Base-by-base conservation (phyloP, 2,113 vertebrate genomes). In the Muscicapa adusta region DNA sequence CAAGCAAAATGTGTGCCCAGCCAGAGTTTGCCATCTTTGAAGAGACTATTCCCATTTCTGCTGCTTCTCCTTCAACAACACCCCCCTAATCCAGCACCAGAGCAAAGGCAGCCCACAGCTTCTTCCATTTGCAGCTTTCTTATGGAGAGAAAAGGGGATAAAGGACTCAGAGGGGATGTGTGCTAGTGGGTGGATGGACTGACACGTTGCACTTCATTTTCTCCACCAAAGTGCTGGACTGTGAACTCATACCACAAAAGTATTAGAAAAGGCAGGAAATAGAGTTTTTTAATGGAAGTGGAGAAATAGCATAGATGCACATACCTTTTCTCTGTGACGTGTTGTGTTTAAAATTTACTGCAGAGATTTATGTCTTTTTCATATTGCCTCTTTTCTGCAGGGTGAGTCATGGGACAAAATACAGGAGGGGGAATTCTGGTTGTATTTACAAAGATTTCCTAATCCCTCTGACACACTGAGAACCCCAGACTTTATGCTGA, bases 31-130 rank as follows among this genome's bases (percentile, higher is more conserved):
- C 60, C 33, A 16, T 23, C 63, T 51, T 93, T 40, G 80, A 93
- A 77, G 88, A 82, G 43, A 60, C 58, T 6, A 10, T 43, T 36
- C 74, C 86, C 8, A 29, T 68, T 61, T 68, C 15, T 18, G 53
- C 81, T 24, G 79, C 82, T 76, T 57, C 20, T 91, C 50, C 20
- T 75, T 47, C 3, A 0, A 28, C 67, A 29, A 67, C 54, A 29
- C 12, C 86, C 6, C 6, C 40, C 18, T 0, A 3, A 2, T 12
- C 48, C 53, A 26, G 24, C 2, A 0, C 72, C 68, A 31, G 56
- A 80, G 65, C 45, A 91, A 72, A 36, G 63, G 54, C 33, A 61
- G 18, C 18, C 18, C 80, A 17, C 29, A 29, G 38, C 13, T 50
- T 48, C 70, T 79, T 63, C 42, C 13, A 17, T 38, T 48, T 38